Conservation (phyloP, 2,113 vertebrate species). For the Leptobrachium ailaonicum region DNA sequence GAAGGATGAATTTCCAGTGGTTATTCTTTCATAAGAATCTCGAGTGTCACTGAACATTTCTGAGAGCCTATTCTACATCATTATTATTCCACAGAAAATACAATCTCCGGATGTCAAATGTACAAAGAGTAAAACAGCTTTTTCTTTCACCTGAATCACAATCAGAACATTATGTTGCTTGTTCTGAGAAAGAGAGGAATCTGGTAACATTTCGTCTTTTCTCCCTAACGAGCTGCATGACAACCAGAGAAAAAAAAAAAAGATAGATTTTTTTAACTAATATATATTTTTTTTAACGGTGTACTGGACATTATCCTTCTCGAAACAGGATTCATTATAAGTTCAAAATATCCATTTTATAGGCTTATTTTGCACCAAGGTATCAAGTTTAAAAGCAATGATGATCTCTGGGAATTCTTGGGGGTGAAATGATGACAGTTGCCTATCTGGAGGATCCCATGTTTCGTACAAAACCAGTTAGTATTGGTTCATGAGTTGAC, state of each 20-base stretch:
- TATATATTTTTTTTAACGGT: background rate
- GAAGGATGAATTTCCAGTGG: background rate
- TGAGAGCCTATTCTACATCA: conserved; percentile 18
- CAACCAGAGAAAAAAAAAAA: background rate
- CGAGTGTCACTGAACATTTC: conserved; percentile 10
- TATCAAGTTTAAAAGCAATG: no score
- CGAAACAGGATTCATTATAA: background rate
- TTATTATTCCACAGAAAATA: conserved; percentile 23
- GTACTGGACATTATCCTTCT: background rate
- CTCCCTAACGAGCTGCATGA: conserved; percentile 14
- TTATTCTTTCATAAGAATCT: background rate
- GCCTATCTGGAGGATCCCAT: no score
- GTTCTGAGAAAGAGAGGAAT: background rate
- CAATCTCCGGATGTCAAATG: conserved; percentile 24
- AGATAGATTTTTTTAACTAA: no score
- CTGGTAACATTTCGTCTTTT: conserved; percentile 12
- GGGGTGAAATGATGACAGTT: no score
- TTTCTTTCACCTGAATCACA: conserved; percentile 7
- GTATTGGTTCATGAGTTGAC: no score
- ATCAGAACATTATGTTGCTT: conserved; percentile 18
- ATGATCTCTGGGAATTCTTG: no score
- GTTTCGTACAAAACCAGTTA: no score
- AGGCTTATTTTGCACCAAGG: no score
- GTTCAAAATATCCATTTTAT: no score
- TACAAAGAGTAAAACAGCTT: conserved; percentile 26